Conservation (phyloP, 2,797 vertebrate species). For the Enteromius mattozi region DNA sequence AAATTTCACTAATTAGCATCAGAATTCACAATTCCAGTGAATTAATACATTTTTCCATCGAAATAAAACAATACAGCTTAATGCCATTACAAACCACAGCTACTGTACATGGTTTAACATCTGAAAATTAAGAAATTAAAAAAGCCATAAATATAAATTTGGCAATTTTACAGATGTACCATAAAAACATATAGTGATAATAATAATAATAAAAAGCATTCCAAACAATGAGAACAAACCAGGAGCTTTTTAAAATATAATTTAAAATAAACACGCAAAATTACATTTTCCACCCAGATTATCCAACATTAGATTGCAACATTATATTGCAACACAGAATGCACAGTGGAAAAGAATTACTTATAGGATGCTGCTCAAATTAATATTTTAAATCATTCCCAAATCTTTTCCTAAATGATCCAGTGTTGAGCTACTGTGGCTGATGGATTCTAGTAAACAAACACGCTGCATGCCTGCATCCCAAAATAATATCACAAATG, state of each 20-base stretch:
- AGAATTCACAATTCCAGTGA: neutral
- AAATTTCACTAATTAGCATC: neutral
- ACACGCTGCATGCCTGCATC: conserved; percentile 19
- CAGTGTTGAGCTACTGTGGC: neutral
- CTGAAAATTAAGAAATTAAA: neutral
- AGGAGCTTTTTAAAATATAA: neutral
- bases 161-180: neutral
- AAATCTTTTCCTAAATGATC: neutral
- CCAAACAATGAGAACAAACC: neutral
- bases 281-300: neutral
- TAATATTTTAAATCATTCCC: neutral
- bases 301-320: neutral
- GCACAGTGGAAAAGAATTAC: neutral
- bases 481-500: conserved; percentile 22
- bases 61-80: neutral
- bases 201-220: neutral
- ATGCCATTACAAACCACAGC: neutral
- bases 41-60: neutral
- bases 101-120: neutral
- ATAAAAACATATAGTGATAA: no score
- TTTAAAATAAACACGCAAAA: neutral
- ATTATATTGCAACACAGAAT: neutral
- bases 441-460: conserved; percentile 19
- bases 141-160: neutral
- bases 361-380: neutral